Base-by-base conservation (phyloP, 2,888 invertebrate genomes). In the Lathronympha strigana region DNA sequence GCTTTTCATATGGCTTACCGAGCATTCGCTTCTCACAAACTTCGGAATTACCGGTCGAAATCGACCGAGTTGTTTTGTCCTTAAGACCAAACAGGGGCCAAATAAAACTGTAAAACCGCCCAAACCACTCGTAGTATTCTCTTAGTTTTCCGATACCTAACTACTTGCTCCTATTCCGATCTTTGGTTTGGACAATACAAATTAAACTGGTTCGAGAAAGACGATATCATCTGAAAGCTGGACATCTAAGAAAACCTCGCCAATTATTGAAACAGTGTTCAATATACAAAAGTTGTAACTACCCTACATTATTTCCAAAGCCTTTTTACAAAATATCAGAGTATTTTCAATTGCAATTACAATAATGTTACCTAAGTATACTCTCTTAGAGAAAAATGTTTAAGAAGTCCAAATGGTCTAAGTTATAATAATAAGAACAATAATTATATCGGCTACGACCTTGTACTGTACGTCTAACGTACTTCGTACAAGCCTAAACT, bases 1-100 rank as follows among this genome's bases (percentile, higher is more conserved):
- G 79, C 90, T 90, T 89, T 86, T 82, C 87, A 90, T 88, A 90
- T 77, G 86, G 87, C 45, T 45, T 21, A 21, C 45, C 45, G 21
- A 45, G 11, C 9, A 13, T 13, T 13, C 13, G 45, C 1, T 21
- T 45, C 40, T 17, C 17, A 2, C 8, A 4, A 1, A 21, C 45
- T n/a, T n/a, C n/a, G n/a, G n/a, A n/a, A n/a, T n/a, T n/a, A n/a
- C n/a, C n/a, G n/a, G n/a, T n/a, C n/a, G n/a, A n/a, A n/a, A n/a
- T n/a, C n/a, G n/a, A n/a, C n/a, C n/a, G n/a, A n/a, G n/a, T n/a
- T n/a, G n/a, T n/a, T n/a, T n/a, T n/a, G n/a, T n/a, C n/a, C n/a
- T n/a, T n/a, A n/a, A n/a, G n/a, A n/a, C n/a, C n/a, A n/a, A n/a
- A n/a, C n/a, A n/a, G n/a, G n/a, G n/a, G n/a, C n/a, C n/a, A n/a